These are phyloP conservation scores for Sigmodon hispidus DNA, from an alignment of 2,113 vertebrate species.

Conservation along the genomic window DNA sequence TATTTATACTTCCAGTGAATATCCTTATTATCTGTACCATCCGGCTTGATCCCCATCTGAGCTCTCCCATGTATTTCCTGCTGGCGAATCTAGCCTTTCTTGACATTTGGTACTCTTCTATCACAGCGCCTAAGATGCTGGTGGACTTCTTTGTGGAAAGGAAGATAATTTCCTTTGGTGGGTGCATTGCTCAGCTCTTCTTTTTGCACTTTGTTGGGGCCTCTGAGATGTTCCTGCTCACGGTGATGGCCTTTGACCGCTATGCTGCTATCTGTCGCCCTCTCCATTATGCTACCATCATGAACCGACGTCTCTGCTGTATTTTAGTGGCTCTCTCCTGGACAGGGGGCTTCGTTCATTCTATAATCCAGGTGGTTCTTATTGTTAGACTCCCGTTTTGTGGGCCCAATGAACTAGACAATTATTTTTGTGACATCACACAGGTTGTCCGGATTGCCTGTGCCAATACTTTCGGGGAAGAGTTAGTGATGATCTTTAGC, in stretches of 20 bases:
- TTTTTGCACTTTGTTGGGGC: constrained; percentile 79
- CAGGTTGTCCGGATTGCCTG: constrained; percentile 80
- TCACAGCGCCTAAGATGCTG: constrained; percentile 88
- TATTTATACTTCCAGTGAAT: constrained; percentile 85
- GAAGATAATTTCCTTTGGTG: constrained; percentile 83
- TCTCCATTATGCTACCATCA: constrained; percentile 83
- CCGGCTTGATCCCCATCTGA: constrained; percentile 81
- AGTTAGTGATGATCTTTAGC: constrained; percentile 81
- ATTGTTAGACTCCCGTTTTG: constrained; percentile 78
- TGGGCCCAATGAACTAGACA: constrained; percentile 79
- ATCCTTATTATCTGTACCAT: constrained; percentile 86
- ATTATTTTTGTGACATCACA: constrained; percentile 82
- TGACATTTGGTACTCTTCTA: constrained; percentile 86
- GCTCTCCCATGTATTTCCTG: constrained; percentile 87
- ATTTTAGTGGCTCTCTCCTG: constrained; percentile 81
- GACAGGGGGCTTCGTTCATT: constrained; percentile 80
- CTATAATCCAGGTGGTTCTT: constrained; percentile 76
- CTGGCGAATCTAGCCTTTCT: constrained; percentile 87
- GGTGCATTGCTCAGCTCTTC: constrained; percentile 87
- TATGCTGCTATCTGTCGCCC: constrained; percentile 86
- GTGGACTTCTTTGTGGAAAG: constrained; percentile 82
- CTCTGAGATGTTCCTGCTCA: constrained; percentile 83
- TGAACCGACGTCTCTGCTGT: constrained; percentile 79
- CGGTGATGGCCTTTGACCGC: constrained; percentile 87
- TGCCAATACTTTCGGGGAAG: constrained; percentile 73